Evolutionary conservation across 2,797 vertebrate genomes (phyloP), one percentile per base, ranked within the genome.

Genomic region (Podarcis lilfordi): DNA sequence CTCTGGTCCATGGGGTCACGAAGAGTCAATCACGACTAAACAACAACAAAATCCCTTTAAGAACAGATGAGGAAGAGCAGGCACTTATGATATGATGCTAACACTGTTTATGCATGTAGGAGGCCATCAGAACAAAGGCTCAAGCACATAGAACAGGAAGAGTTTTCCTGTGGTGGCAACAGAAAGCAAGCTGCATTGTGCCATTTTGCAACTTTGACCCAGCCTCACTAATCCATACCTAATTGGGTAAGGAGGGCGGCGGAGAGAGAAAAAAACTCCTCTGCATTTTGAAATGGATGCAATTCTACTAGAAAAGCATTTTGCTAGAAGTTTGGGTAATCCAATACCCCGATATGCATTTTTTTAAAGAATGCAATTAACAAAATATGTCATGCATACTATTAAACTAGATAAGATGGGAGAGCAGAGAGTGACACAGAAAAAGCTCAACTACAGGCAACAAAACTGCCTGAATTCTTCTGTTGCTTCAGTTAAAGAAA

Each of bases 261-360:
- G 13, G 15, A 27, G 8, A 32, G 87, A 86, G 10, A 17, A 79
- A 61, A 23, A 8, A 35, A 0, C 0, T 27, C 10, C 27, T 82
- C 35, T 8, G 4, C 61, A 91, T 80, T 87, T 88, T 68, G 89
- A 89, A 91, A 82, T 32, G 66, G 37, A 43, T 50, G 21, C 27
- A n/a, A 32, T 84, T 69, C 37, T 80, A 68, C 68, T n/a, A 50
- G 8, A 76, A 59, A 6, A 37, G 72, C 35, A 45, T 25, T 35
- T 29, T 61, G 11, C 50, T 4, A 61, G 37, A 78, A 66, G 2
- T 43, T 88, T 29, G 43, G 66, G 35, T 32, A 43, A 66, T 68
- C 15, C 75, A 75, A 81, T 76, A 55, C 59, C 15, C 61, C 75
- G 19, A 68, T 10, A 23, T 45, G 23, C n/a, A 37, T 85, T 40